Base-by-base conservation (phyloP, 2,113 vertebrate species). In the Aegithalos caudatus region DNA sequence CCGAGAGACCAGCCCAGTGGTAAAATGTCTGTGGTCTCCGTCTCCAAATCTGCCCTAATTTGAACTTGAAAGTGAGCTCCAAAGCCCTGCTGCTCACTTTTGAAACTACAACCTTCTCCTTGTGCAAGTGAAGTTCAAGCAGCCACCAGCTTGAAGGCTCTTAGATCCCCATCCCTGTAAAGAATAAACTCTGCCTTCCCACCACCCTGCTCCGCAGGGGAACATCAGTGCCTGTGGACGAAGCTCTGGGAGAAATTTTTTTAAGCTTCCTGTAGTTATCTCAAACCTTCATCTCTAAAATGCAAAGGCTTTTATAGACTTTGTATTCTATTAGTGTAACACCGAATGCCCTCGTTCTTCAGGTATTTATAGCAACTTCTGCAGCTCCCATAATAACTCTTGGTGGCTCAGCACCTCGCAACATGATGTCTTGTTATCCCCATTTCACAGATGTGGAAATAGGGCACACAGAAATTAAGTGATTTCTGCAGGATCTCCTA, bases 281-380 rank as follows among this genome's bases (percentile, higher is more conserved):
- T 66, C 71, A 31, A 90, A 44, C 44, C 86, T 94, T 88, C 77
- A 93, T 91, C 88, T 90, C 80, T 22, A 10, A 78, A 90, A 88
- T 1, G 64, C 64, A 25, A 64, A 88, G 80, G 91, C 83, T 86
- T 95, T 65, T 70, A 8, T 14, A 80, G 92, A 14, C 90, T 92
- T 91, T 64, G 50, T 89, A 45, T 93, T 88, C 92, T 81, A 94
- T 92, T 92, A 97, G 91, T 21, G 86, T 66, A 73, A 78, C 76
- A 74, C 92, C 0, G 13, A 95, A 81, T 96, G 95, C 81, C 96
- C 95, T 91, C 42, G 1, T 97, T 96, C 95, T 51, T n/a, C 80
- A 86, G 92, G 96, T 96, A 96, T 96, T 94, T 96, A 95, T 96
- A 96, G 96, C 83, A 88, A 13, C 56, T 78, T 94, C 60, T 93